These are phyloP conservation scores for Muschampia plurimacula DNA, from an alignment of 2,888 invertebrate genomes.

Conservation along the genomic window DNA sequence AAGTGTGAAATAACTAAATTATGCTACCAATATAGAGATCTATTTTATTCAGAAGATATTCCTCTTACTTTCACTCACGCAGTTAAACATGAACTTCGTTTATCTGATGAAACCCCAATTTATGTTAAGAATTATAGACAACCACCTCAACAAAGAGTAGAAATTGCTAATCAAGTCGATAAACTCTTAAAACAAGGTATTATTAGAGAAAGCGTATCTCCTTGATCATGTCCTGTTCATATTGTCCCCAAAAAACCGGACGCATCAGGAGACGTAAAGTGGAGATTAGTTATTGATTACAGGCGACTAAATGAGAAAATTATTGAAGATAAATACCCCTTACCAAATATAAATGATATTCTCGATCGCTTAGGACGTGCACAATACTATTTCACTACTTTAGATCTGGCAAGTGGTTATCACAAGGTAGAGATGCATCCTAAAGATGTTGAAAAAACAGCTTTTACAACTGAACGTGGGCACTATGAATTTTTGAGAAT, in stretches of 20 bases:
- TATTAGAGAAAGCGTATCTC: slow-evolving; percentile 45
- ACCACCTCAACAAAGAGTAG: slow-evolving; percentile 42
- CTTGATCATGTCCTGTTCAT: slow-evolving; percentile 46
- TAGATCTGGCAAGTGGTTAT: slow-evolving; percentile 49
- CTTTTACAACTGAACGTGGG: slow-evolving; percentile 48
- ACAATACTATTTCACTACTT: slow-evolving; percentile 48
- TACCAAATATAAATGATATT: slow-evolving; percentile 43
- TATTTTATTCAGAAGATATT: slow-evolving; percentile 21
- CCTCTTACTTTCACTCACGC: slow-evolving; percentile 22
- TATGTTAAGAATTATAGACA: slow-evolving; percentile 41
- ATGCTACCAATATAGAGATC: slow-evolving; percentile 19
- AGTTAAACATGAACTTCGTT: slow-evolving; percentile 21
- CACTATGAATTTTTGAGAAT: slow-evolving; percentile 57
- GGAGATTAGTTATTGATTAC: slow-evolving; percentile 46
- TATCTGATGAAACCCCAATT: slow-evolving; percentile 35
- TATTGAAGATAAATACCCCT: slow-evolving; percentile 50
- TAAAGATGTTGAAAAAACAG: slow-evolving; percentile 50
- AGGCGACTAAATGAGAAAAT: slow-evolving; percentile 45
- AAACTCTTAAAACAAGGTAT: slow-evolving; percentile 46
- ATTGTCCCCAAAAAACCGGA: slow-evolving; percentile 48
- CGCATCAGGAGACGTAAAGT: slow-evolving; percentile 46
- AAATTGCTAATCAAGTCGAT: slow-evolving; percentile 46
- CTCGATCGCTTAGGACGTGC: slow-evolving; percentile 47
- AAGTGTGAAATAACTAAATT: slow-evolving; percentile 21
- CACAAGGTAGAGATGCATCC: slow-evolving; percentile 46